These are phyloP conservation scores for Somateria mollissima DNA, from an alignment of 2,797 vertebrate species.

Conservation along the genomic window DNA sequence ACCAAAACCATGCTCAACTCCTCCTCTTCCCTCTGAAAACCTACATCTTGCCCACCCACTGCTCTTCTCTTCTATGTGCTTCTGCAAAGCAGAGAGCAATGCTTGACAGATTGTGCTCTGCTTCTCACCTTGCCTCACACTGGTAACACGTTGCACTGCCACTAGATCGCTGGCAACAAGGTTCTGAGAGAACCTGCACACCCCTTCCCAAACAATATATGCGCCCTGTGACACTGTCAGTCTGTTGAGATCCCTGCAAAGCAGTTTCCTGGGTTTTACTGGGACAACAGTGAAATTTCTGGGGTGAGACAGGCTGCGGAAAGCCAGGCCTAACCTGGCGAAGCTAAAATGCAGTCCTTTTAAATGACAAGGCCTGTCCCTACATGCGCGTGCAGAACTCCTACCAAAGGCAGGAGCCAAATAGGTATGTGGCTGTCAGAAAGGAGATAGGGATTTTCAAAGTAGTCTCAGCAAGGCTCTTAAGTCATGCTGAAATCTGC, in stretches of 20 bases:
- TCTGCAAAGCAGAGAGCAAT: neutral
- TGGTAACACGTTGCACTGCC: neutral
- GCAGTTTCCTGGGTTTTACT: neutral
- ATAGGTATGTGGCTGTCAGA: neutral
- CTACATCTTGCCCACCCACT: neutral
- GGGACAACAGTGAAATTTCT: neutral
- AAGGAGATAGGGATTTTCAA: neutral
- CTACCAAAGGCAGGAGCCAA: neutral
- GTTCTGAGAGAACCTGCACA: neutral
- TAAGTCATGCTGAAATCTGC: conserved; percentile 26
- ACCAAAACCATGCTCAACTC: neutral
- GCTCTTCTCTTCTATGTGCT: neutral
- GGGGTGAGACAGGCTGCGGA: neutral
- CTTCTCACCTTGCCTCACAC: neutral
- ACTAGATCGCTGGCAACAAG: neutral
- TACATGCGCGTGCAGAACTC: neutral
- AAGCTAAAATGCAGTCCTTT: neutral
- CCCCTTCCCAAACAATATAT: neutral
- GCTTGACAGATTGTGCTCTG: neutral
- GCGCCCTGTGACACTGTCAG: neutral
- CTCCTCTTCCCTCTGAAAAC: neutral
- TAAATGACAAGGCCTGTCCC: neutral
- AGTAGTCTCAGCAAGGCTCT: neutral
- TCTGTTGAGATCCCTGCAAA: neutral
- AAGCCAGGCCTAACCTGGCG: neutral